These are phyloP conservation scores for Centroberyx gerrardi DNA, from an alignment of 2,797 vertebrate genomes.

Conservation along the genomic window DNA sequence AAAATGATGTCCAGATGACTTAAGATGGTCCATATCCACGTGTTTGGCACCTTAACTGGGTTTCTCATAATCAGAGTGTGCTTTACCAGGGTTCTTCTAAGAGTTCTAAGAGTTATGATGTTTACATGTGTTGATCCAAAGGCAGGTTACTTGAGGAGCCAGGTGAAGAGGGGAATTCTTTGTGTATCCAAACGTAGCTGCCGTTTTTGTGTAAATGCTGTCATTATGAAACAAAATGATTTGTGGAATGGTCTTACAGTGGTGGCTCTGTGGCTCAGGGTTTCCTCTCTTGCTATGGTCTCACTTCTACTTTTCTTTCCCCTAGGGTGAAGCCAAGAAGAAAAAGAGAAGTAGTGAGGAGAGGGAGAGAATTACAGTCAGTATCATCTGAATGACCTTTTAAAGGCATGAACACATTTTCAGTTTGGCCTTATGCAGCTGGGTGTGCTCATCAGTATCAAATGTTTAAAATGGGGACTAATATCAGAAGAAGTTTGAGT, in stretches of 20 bases:
- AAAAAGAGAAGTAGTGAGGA: slow-evolving; percentile 94
- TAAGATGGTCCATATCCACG: no score
- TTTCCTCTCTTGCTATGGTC: slow-evolving; percentile 10
- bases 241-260: not conserved
- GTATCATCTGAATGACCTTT: slow-evolving; percentile 63
- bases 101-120: no score
- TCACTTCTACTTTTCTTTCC: slow-evolving; percentile 14
- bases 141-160: no score
- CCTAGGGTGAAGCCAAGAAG: slow-evolving; percentile 90
- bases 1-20: no score
- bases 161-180: no score
- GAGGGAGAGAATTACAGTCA: slow-evolving; percentile 91
- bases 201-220: not conserved
- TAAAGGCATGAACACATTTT: not conserved
- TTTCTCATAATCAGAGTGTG: no score
- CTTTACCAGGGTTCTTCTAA: no score
- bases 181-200: no score
- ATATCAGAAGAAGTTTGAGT: no score
- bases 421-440: not conserved
- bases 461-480: no score
- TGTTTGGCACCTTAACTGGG: no score
- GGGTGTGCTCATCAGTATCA: not conserved
- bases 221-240: slow-evolving; percentile 23
- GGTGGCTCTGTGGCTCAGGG: not conserved
- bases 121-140: no score